A percentile compares a stretch with the other conserved stretches of the same genome.
Evolutionary conservation across 2,888 invertebrate genomes (phyloP).

Genomic region (Dasypogon diadema): DNA sequence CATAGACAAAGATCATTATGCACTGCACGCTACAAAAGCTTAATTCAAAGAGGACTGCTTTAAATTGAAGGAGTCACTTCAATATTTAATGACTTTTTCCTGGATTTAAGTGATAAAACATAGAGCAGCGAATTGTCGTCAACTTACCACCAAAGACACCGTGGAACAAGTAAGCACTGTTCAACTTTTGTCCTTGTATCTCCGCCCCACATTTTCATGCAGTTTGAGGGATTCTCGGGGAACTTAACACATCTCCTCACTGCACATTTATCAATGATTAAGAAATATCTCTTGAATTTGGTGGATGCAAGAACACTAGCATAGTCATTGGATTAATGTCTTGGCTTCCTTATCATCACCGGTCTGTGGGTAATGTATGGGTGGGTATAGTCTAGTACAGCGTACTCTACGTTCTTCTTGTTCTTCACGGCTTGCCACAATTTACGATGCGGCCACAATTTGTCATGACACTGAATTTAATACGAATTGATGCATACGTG

Average conservation of each 20-base stretch:
- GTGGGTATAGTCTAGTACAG: background rate
- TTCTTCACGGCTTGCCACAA: conserved; percentile 10
- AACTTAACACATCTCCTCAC: conserved; percentile 16
- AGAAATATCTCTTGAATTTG: conserved; percentile 26
- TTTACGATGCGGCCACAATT: conserved; percentile 20
- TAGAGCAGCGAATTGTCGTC: conserved; percentile 17
- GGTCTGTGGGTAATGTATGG: background rate
- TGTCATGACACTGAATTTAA: conserved; percentile 35
- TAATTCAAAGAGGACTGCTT: conserved; percentile 10
- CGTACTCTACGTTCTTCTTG: conserved; percentile 11
- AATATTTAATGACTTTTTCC: conserved; percentile 34
- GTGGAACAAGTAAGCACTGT: background rate
- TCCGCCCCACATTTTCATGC: background rate
- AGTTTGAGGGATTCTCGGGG: background rate
- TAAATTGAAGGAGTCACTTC: conserved; percentile 18
- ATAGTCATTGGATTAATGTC: conserved; percentile 19
- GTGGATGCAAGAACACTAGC: background rate
- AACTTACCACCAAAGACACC: background rate
- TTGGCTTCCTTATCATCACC: conserved; percentile 5
- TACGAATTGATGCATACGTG: background rate
- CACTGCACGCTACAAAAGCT: conserved; percentile 4
- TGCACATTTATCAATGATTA: conserved; percentile 32
- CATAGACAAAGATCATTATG: conserved; percentile 39
- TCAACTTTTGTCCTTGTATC: background rate
- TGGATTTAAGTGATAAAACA: conserved; percentile 13